Base-by-base conservation (phyloP, 2,113 vertebrate genomes). In the Microcebus murinus region DNA sequence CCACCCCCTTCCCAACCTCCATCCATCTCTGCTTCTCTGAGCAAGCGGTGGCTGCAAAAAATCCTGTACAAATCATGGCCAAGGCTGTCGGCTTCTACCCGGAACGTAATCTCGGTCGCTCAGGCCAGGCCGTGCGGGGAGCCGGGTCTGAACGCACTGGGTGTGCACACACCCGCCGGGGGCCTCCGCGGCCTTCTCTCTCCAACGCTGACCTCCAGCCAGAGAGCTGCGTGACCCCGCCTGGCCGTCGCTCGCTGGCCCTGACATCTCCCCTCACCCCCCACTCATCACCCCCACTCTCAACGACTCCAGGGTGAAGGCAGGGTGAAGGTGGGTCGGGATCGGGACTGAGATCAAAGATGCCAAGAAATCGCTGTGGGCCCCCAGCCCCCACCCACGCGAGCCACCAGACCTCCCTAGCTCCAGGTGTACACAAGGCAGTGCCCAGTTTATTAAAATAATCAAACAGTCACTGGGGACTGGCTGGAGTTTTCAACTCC, bases 361-460 rank as follows among this genome's bases (percentile, higher is more conserved):
- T 91, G 92, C 96, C 97, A 92, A 97, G 92, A 97, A 91, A 97
- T 95, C 94, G 3, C 90, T 42, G 3, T 31, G 31, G 8, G 45
- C 82, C 55, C 90, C 14, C 68, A 57, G 31, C 20, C 50, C 67
- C 45, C 20, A 36, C 15, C 79, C 45, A 6, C 50, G 55, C n/a
- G 45, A 77, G 34, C 87, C 96, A 76, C 70, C 80, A 71, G 96
- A 97, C 96, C 86, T 68, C 90, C 95, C 94, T 12, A 87, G 91
- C 93, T 86, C 55, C 71, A 91, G 82, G 84, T 90, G 81, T 85
- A 96, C 93, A 91, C 87, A 94, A 96, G 89, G 80, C 92, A 83
- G 90, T 95, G 94, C 84, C 93, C 96, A 13, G 61, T 97, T 70
- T 83, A 98, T 97, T 98, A 97, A 98, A 98, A 98, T 98, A 99